Evolutionary conservation across 2,888 invertebrate genomes (phyloP).

Genomic region (Caenorhabditis sp.): DNA sequence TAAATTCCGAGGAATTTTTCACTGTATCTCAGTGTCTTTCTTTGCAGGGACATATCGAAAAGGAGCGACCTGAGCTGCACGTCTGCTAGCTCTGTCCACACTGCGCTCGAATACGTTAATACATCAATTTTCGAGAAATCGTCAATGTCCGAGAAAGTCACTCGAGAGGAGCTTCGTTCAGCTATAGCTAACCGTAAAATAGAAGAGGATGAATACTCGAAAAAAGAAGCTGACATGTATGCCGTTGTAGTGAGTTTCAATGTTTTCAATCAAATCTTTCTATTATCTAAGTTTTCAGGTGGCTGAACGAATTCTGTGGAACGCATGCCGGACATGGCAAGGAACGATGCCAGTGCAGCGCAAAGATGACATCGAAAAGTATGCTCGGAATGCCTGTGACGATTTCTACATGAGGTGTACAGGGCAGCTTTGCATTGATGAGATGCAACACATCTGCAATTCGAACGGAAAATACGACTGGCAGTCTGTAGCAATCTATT

Average conservation of each 20-base stretch:
- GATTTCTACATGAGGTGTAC: constrained; percentile 54
- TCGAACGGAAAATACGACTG: neutral
- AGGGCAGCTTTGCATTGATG: constrained; percentile 29
- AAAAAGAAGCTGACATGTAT: constrained; percentile 27
- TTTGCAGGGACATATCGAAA: constrained; percentile 36
- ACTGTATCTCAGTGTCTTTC: neutral
- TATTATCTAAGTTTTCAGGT: neutral
- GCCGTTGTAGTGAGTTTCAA: constrained; percentile 12
- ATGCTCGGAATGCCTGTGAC: constrained; percentile 24
- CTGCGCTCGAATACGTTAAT: constrained; percentile 37
- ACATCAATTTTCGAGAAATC: neutral
- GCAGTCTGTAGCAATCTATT: constrained; percentile 25
- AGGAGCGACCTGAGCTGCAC: neutral
- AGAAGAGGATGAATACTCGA: neutral
- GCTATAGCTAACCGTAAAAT: constrained; percentile 12
- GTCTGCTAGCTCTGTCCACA: constrained; percentile 21
- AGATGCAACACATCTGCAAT: constrained; percentile 21
- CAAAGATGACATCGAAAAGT: neutral
- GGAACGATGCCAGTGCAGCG: constrained; percentile 26
- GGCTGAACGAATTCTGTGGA: constrained; percentile 45
- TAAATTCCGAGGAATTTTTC: constrained; percentile 6
- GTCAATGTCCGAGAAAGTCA: neutral
- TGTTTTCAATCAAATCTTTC: neutral
- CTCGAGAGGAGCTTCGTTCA: constrained; percentile 19
- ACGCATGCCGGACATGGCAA: constrained; percentile 33